A percentile compares a stretch with the other conserved stretches of the same genome.
These are phyloP conservation scores for Nycticebus coucang DNA, from an alignment of 2,113 vertebrate genomes.

Conservation along the genomic window DNA sequence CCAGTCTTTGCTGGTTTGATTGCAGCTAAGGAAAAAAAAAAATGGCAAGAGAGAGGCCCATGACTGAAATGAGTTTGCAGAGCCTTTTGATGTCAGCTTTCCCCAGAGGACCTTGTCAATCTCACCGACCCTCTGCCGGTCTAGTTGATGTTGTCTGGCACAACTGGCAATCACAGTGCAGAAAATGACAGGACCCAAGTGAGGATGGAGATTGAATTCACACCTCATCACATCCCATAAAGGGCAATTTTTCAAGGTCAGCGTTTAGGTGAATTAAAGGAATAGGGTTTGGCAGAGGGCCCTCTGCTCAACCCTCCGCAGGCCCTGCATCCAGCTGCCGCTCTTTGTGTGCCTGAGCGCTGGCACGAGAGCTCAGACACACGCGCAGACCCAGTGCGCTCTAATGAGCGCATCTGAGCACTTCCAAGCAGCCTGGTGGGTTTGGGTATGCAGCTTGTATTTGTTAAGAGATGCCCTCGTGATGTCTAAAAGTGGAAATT, in stretches of 20 bases:
- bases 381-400: neutral
- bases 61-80: slow-evolving; percentile 52
- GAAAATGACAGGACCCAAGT: slow-evolving; percentile 77
- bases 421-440: slow-evolving; percentile 9
- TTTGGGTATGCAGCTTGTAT: slow-evolving; percentile 15
- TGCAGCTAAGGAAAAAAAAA: neutral
- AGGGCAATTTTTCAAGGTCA: slow-evolving; percentile 81
- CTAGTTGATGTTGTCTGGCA: slow-evolving; percentile 56
- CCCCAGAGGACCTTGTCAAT: slow-evolving; percentile 63
- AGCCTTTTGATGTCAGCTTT: slow-evolving; percentile 55
- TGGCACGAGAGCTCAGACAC: neutral
- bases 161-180: slow-evolving; percentile 65
- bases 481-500: slow-evolving; percentile 30
- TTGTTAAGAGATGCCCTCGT: slow-evolving; percentile 59
- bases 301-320: slow-evolving; percentile 47
- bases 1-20: slow-evolving; percentile 22
- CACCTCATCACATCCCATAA: slow-evolving; percentile 76
- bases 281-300: slow-evolving; percentile 73
- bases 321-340: slow-evolving; percentile 70
- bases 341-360: slow-evolving; percentile 29
- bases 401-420: slow-evolving; percentile 56
- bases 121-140: slow-evolving; percentile 45
- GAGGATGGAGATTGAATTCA: slow-evolving; percentile 82
- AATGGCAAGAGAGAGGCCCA: neutral
- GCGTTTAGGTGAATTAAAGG: slow-evolving; percentile 78